Evolutionary conservation across 2,113 vertebrate genomes (phyloP), one percentile per base, ranked within the genome.

Genomic region (Cygnus buccinator): DNA sequence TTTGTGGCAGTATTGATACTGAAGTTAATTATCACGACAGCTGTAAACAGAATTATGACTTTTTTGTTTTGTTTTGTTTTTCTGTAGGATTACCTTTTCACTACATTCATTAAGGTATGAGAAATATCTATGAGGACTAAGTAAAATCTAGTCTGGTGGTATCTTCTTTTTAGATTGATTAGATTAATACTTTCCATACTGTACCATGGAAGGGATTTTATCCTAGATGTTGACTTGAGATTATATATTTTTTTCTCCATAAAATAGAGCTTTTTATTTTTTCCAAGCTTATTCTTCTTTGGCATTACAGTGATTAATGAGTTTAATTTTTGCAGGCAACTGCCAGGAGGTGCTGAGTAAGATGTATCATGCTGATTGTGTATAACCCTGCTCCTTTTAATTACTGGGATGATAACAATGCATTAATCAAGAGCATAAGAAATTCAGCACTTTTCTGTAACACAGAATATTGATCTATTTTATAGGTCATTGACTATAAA

Each of bases 301-400:
- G 67, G 50, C 94, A 94, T 97, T 92, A 88, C 50, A 67, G 83
- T 98, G 98, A 98, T 98, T 97, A 97, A 98, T 98, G 97, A 95
- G 96, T 96, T 97, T 97, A 98, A 97, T 98, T 98, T 98, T 98
- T 98, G 92, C 91, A 96, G 94, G 95, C 97, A 97, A 96, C 95
- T 97, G 97, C 97, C 95, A 97, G 97, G 93, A 97, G 95, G 58
- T 96, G 97, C 97, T 97, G 98, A 98, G 96, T 98, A 97, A 98
- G 98, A 98, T 95, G 87, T 97, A 94, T 94, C 96, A 75, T 43
- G 75, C 94, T 89, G 97, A 98, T 95, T 96, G 94, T 95, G 75
- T 96, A 62, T 90, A 95, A 96, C 86, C 72, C 94, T 0, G n/a
- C 71, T 97, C 92, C 93, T 97, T 98, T 98, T 98, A 98, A 98